Conservation (phyloP, 2,797 vertebrate genomes). For the Urocyon cinereoargenteus region DNA sequence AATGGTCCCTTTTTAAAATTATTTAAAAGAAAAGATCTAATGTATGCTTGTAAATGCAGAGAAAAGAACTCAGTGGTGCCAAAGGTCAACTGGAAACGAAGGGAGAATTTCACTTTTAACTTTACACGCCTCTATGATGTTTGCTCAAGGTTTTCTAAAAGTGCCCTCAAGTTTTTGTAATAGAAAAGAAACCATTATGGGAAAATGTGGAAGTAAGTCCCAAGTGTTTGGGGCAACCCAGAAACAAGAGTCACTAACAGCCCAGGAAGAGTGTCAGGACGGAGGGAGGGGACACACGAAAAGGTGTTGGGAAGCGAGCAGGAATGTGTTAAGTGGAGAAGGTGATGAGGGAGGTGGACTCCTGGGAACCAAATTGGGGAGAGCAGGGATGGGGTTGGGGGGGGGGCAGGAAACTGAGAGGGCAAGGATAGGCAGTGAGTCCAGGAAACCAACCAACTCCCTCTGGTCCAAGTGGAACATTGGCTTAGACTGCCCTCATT, state of each 20-base stretch:
- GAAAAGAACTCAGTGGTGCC: not conserved
- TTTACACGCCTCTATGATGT: not conserved
- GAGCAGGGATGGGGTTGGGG: too few relatives aligned
- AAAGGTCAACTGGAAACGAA: not conserved
- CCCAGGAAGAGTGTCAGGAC: not conserved
- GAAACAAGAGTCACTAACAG: not conserved
- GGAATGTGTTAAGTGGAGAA: not conserved
- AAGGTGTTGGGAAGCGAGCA: too few relatives aligned
- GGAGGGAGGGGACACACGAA: not conserved
- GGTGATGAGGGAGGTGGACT: not conserved
- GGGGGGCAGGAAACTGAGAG: not conserved
- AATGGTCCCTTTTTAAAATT: not conserved
- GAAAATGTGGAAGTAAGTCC: not conserved
- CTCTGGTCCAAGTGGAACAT: not conserved
- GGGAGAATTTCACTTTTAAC: not conserved
- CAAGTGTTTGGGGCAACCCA: not conserved
- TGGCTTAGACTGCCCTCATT: not conserved
- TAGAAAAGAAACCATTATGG: not conserved
- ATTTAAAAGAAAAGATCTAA: not conserved
- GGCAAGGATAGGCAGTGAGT: not conserved
- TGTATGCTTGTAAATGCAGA: not conserved
- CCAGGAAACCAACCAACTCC: not conserved
- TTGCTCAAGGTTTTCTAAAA: not conserved
- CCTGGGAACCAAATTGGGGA: not conserved
- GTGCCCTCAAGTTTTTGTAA: not conserved